Base-by-base conservation (phyloP, 2,888 invertebrate species). In the Lottia gigantea region DNA sequence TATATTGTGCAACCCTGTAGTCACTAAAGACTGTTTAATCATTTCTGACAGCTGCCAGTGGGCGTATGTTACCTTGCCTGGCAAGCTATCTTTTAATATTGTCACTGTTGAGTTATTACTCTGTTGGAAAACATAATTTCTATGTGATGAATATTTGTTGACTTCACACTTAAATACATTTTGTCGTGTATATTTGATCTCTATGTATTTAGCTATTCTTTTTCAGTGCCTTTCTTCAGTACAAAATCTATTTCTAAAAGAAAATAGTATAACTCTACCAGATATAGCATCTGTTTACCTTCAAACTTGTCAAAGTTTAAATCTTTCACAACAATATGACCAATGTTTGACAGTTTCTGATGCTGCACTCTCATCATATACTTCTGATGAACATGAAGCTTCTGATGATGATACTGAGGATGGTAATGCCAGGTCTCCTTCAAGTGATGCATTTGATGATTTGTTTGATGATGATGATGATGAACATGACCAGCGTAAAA, bases 341-440 rank as follows among this genome's bases (percentile, higher is more conserved):
- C 76, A 78, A 8, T 79, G 79, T 71, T 26, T 78, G 19, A 62
- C 47, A n/a, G 66, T 79, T 6, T 80, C 79, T 75, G 76, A 79
- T 46, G 64, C 68, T 62, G 70, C 78, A 0, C 67, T 62, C 11
- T 46, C 61, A 46, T 62, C 62, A 26, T 40, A 40, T 62, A 8
- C 4, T 15, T 16, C 14, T 40, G n/a, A 67, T 46, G 25, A 71
- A 67, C 61, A 71, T 7, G 70, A 70, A 49, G 26, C 15, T 25
- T 19, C 19, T 61, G 67, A 67, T 40, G 23, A 7, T 67, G 40
- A 23, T 12, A 16, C 26, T 61, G 67, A 67, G 19, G 61, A 16
- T 63, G 45, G 63, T 63, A n/a, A 31, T n/a, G 6, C 2, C 31
- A n/a, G 1, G 19, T 23, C 45, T 23, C 46, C 45, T 6, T 16